These are phyloP conservation scores for Plebejus melissa DNA, from an alignment of 2,888 invertebrate genomes.

Conservation along the genomic window DNA sequence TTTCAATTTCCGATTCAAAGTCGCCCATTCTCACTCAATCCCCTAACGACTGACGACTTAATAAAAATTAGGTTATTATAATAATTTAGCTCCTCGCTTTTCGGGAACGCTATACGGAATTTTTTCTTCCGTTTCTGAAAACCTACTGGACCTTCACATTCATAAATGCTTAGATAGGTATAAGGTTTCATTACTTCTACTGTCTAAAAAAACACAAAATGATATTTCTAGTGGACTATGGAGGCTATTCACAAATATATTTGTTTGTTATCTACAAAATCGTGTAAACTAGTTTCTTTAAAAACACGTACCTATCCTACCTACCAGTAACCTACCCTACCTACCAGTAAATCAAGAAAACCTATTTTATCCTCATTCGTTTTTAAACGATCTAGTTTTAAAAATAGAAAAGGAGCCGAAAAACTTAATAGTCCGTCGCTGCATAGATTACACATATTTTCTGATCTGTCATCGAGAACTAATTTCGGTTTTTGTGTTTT, in stretches of 20 bases:
- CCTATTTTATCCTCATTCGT: neutral
- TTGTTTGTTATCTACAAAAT: too few species aligned
- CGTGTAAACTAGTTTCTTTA: too few species aligned
- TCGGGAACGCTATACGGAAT: neutral
- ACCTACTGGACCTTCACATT: too few species aligned
- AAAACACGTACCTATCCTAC: too few species aligned
- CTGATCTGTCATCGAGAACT: slow-evolving; percentile 79
- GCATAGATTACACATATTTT: slow-evolving; percentile 43
- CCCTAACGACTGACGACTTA: slow-evolving; percentile 7
- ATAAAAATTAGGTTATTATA: slow-evolving; percentile 8
- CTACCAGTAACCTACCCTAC: neutral
- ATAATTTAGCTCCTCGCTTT: neutral
- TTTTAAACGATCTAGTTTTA: slow-evolving; percentile 21
- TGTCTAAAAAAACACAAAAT: too few species aligned
- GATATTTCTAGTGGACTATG: too few species aligned
- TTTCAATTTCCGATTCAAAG: slow-evolving; percentile 21
- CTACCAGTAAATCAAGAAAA: neutral
- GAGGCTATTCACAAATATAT: too few species aligned
- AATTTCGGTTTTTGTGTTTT: slow-evolving; percentile 74
- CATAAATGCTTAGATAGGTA: neutral
- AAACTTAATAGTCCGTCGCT: slow-evolving; percentile 26
- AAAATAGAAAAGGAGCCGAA: slow-evolving; percentile 18
- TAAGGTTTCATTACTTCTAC: too few species aligned
- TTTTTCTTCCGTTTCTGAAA: neutral
- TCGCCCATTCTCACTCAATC: neutral